Base-by-base conservation (phyloP, 2,113 vertebrate genomes). In the Hemiprocne comata region DNA sequence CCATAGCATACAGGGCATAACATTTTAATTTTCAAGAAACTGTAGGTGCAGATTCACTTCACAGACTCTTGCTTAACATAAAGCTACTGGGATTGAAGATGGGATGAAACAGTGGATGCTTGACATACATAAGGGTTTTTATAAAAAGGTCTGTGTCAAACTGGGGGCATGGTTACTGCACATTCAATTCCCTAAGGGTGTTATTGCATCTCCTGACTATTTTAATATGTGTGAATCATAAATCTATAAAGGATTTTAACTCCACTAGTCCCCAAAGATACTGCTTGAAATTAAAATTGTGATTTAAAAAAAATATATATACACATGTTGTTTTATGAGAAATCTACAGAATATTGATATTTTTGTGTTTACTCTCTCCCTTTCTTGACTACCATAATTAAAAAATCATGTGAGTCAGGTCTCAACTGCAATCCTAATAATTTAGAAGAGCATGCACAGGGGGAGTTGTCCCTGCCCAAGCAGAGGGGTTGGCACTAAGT, bases 1-100 rank as follows among this genome's bases (percentile, higher is more conserved):
- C 19, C 2, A 0, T 50, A 48, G 29, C 42, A 66, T 46, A 46
- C 0, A 0, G 62, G 19, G 53, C 34, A 57, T 61, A 84, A 60
- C 40, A 61, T 75, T 84, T 71, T 79, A 80, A 75, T 93, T 87
- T 93, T 51, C 57, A 71, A 58, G 72, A 64, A 64, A 53, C 61
- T 64, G 55, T 64, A 44, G 24, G 44, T 74, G 28, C 57, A 54
- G 51, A 79, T 84, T 70, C 40, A 66, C 34, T 71, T 84, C 46
- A 61, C 20, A 79, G 67, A 70, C 28, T 75, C 42, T 74, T 64
- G 7, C 34, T 77, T 93, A 75, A 93, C 19, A 57, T 31, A 87
- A 90, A 83, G 78, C 73, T 90, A 5, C 36, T 83, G 71, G 65
- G 66, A 40, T 7, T 69, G 54, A 83, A 85, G 25, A 54, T 34